These are phyloP conservation scores for Drosophila kikkawai DNA, from an alignment of 1,140 invertebrate genomes.

Conservation along the genomic window DNA sequence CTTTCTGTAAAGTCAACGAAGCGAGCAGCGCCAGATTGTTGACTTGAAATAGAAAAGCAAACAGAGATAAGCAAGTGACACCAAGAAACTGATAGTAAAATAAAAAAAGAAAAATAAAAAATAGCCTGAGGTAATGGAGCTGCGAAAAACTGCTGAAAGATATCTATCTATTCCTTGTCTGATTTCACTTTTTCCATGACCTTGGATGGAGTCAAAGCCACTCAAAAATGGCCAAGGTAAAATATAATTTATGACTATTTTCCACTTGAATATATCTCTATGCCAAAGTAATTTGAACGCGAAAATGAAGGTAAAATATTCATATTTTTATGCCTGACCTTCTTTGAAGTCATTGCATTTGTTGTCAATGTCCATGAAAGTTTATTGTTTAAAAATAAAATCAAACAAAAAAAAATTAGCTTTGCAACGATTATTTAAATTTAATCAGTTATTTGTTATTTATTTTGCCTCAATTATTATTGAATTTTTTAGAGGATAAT, in stretches of 20 bases:
- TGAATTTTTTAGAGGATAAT: not conserved
- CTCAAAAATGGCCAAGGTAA: not conserved
- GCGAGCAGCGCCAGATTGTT: constrained; percentile 71
- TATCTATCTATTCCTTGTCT: constrained; percentile 24
- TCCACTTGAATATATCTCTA: not conserved
- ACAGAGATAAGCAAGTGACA: constrained; percentile 18
- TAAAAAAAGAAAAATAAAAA: not conserved
- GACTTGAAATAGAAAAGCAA: constrained; percentile 47
- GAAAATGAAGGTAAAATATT: constrained; percentile 7
- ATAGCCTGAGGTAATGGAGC: constrained; percentile 4
- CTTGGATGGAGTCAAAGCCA: constrained; percentile 17
- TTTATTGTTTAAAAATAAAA: not conserved
- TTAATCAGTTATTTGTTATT: not conserved
- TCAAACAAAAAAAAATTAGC: not conserved
- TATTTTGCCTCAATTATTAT: not conserved
- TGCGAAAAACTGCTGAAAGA: not conserved
- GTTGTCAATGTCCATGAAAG: not conserved
- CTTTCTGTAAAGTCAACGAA: constrained; percentile 73
- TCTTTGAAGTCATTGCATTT: not conserved
- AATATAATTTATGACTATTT: not conserved
- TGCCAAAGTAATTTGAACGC: not conserved
- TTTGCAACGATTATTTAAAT: not conserved
- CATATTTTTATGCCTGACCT: not conserved
- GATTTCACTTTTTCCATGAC: constrained; percentile 29
- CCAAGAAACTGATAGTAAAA: constrained; percentile 27